phyloP scores from a whole-genome alignment of 1,140 invertebrate species.

The Potamilus streckersoni region DNA sequence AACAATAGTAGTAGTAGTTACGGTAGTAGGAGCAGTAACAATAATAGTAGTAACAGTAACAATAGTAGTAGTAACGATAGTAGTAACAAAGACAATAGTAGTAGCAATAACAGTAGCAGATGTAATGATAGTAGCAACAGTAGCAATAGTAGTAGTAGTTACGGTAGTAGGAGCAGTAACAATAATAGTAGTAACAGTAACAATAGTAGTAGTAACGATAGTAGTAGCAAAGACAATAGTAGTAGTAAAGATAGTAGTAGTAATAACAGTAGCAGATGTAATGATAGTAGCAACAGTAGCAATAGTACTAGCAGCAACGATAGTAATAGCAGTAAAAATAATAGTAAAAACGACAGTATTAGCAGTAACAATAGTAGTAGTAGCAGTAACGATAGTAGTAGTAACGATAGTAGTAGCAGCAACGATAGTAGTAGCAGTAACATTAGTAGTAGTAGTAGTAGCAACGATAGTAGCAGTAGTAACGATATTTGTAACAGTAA shows the following conservation, averaged over 20 bases:
- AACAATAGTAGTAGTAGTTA: background rate
- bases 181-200: conserved; percentile 7
- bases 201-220: background rate
- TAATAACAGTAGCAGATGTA: too few relatives aligned
- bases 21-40: background rate
- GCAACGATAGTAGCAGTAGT: background rate
- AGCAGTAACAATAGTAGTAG: conserved; percentile 15
- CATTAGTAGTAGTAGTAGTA: conserved; percentile 9
- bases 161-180: background rate
- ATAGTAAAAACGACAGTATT: conserved; percentile 1
- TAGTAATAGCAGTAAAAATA: background rate
- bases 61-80: background rate
- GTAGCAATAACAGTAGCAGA: conserved; percentile 3
- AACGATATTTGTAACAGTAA: background rate
- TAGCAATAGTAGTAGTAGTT: conserved; percentile 1
- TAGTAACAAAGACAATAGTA: background rate
- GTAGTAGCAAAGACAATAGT: too few relatives aligned
- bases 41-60: background rate
- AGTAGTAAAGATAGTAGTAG: too few relatives aligned
- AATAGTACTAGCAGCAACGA: too few relatives aligned
- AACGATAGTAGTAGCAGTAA: conserved; percentile 9
- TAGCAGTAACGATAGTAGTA: conserved; percentile 8
- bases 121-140: conserved; percentile 5
- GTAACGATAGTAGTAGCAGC: background rate
- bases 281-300: too few relatives aligned